Conservation (phyloP, 92 coral and sea anemone species). For the Palythoa caribaeorum region DNA sequence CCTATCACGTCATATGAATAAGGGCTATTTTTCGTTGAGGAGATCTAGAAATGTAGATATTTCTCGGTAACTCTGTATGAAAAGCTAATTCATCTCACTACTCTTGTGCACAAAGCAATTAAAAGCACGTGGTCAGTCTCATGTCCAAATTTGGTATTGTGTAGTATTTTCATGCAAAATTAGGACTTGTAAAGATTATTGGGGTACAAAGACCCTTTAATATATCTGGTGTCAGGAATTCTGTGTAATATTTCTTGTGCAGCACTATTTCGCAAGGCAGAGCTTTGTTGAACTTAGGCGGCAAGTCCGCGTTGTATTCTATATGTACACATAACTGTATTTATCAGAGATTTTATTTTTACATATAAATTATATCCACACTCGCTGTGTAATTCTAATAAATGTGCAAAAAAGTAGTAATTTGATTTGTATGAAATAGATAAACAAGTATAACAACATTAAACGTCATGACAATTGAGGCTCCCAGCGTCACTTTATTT, state of each 20-base stretch:
- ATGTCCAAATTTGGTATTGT: background rate
- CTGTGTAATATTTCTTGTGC: slow-evolving; percentile 1
- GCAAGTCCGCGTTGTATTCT: slow-evolving; percentile 70
- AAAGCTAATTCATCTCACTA: too few species aligned
- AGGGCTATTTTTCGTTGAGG: too few species aligned
- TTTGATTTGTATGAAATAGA: background rate
- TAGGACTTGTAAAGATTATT: background rate
- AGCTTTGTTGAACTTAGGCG: slow-evolving; percentile 53
- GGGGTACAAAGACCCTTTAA: background rate
- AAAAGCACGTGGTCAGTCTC: too few species aligned
- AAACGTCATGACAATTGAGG: background rate
- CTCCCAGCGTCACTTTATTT: too few species aligned
- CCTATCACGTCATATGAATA: too few species aligned
- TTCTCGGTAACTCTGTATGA: too few species aligned
- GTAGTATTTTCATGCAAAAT: background rate
- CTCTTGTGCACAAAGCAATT: too few species aligned
- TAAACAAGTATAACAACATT: background rate
- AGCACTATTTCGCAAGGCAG: slow-evolving; percentile 23
- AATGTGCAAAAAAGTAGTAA: background rate
- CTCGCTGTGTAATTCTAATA: background rate
- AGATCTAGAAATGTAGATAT: too few species aligned
- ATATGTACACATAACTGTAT: slow-evolving; percentile 60
- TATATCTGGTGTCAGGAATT: background rate
- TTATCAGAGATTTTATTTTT: slow-evolving; percentile 87
- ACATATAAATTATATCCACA: slow-evolving; percentile 57